Base-by-base conservation (phyloP, 1,140 invertebrate genomes). In the Teleopsis dalmanni region DNA sequence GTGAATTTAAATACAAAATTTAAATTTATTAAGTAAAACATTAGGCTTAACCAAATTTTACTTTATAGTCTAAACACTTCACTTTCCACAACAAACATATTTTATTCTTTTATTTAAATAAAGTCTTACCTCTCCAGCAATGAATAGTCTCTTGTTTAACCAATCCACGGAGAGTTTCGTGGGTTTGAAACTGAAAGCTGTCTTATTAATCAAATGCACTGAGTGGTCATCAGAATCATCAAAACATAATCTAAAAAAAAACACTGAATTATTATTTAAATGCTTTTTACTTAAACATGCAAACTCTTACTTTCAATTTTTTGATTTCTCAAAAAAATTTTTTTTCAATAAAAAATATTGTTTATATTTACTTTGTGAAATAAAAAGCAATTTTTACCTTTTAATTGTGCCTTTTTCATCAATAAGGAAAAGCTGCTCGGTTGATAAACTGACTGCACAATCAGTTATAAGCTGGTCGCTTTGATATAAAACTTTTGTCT, bases 141-240 rank as follows among this genome's bases (percentile, higher is more conserved):
- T 77, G 57, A 91, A 95, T 2, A 94, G 72, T 33, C 87, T 79
- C 37, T 82, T 75, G 58, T 89, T 88, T 5, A 95, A 70, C 91
- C 91, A 95, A 67, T 96, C 92, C 1, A 93, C 78, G 3, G 84
- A 86, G 1, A 94, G 67, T 50, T 79, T 80, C 10, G 80, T 61
- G 3, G 83, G 81, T 40, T 72, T 76, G 54, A 52, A 50, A 50
- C 54, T 42, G 3, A 11, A 31, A 8, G 18, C 14, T 9, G 26
- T 14, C 8, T 13, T 0, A 4, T 34, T 33, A 11, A 47, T 27
- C 26, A 25, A 6, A 9, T 35, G 25, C 10, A 19, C 8, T 10
- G 27, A 27, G 14, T 44, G 34, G 34, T 44, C 34, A 3, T n/a
- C 7, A 0, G 42, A 13, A 44, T 44, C 18, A 31, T 44, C 42